Evolutionary conservation across 2,113 vertebrate genomes (phyloP).

Genomic region (Hoplias malabaricus): DNA sequence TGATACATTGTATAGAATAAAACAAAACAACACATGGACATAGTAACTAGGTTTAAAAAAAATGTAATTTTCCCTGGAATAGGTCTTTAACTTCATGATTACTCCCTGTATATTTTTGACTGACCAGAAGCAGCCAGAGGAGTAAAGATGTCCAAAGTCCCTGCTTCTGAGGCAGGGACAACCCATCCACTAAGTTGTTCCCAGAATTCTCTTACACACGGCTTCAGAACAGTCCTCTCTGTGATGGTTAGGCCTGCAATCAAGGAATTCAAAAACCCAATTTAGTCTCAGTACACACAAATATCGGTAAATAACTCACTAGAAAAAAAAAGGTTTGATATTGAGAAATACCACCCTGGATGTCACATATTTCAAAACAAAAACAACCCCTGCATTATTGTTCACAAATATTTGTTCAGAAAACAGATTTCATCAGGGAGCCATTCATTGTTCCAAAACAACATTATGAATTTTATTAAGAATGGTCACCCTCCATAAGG

Average conservation of each 20-base stretch:
- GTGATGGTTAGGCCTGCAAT: conserved; percentile 72
- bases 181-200: conserved; percentile 76
- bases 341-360: too few relatives aligned
- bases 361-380: too few relatives aligned
- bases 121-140: conserved; percentile 83
- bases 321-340: too few relatives aligned
- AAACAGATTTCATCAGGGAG: background rate
- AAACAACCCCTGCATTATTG: too few relatives aligned
- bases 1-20: too few relatives aligned
- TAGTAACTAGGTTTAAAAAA: too few relatives aligned
- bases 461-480: background rate
- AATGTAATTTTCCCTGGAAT: too few relatives aligned
- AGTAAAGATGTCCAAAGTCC: conserved; percentile 79
- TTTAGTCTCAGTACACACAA: background rate
- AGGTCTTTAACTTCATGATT: too few relatives aligned
- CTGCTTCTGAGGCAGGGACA: conserved; percentile 66
- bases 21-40: too few relatives aligned
- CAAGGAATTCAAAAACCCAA: background rate
- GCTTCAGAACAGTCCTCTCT: conserved; percentile 68
- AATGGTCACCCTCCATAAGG: conserved; percentile 74
- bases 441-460: background rate
- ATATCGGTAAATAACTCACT: too few relatives aligned
- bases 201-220: conserved; percentile 81
- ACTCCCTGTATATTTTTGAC: conserved; percentile 24
- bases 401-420: too few relatives aligned